These are phyloP conservation scores for Hirudinaria manillensis DNA, from an alignment of 2,888 invertebrate genomes.

Conservation along the genomic window DNA sequence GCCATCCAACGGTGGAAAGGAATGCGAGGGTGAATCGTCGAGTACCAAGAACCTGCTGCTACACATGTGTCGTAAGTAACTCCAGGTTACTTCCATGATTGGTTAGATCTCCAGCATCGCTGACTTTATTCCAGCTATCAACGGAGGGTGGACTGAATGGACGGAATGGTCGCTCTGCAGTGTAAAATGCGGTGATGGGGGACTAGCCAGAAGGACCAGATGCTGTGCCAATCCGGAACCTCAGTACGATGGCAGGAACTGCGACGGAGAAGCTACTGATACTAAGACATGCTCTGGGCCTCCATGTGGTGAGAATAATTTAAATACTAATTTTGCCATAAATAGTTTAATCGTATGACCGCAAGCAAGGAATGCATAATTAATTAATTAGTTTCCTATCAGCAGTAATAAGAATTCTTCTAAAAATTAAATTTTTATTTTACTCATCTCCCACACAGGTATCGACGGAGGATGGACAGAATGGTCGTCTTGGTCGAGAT, in stretches of 20 bases:
- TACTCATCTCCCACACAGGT: neutral
- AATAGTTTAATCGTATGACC: neutral
- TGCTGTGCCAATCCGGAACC: constrained; percentile 50
- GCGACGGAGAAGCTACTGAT: constrained; percentile 45
- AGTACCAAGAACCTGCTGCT: constrained; percentile 36
- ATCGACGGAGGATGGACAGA: constrained; percentile 37
- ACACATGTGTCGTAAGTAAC: constrained; percentile 29
- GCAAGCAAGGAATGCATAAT: too few relatives aligned
- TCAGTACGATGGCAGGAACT: constrained; percentile 47
- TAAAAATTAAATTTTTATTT: neutral
- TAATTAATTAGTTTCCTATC: neutral
- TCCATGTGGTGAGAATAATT: constrained; percentile 24
- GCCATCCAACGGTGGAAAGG: constrained; percentile 47
- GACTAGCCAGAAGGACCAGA: constrained; percentile 26
- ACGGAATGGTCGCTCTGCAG: constrained; percentile 32
- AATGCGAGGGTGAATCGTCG: constrained; percentile 45
- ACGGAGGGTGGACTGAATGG: constrained; percentile 30
- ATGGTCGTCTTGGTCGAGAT: constrained; percentile 35
- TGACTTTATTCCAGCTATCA: constrained; percentile 19
- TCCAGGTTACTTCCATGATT: neutral
- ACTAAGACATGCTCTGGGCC: constrained; percentile 42
- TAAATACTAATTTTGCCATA: neutral
- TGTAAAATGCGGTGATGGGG: constrained; percentile 29
- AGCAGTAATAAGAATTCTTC: neutral
- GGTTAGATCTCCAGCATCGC: neutral